Evolutionary conservation across 1,140 invertebrate species (phyloP), one percentile per base, ranked within the genome.

Genomic region (Drosophila erecta): DNA sequence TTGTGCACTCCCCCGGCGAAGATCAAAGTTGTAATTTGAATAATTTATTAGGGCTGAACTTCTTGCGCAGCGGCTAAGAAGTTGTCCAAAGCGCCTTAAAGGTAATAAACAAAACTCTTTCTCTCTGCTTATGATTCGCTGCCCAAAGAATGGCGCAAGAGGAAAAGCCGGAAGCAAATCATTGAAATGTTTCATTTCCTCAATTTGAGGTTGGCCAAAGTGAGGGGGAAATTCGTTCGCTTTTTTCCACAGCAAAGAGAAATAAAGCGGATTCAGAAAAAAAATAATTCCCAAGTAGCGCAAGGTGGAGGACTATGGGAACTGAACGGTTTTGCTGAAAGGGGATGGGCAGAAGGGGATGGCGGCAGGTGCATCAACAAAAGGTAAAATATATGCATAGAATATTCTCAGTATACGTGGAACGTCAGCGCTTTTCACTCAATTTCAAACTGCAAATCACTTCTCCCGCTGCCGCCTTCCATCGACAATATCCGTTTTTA

Each of bases 171-270:
- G 84, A 87, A 84, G 76, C 77, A 64, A 89, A 84, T 84, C 84
- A 87, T 89, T 87, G 72, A 87, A 87, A 89, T 84, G 67, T 77
- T 77, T 79, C 84, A 89, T 89, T 87, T 87, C 84, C 84, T 87
- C 78, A 79, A 81, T 79, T 83, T 71, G 76, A 51, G 72, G 76
- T 62, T 37, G 76, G 47, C 41, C 40, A 41, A 47, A 53, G 58
- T 38, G 35, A 50, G 61, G 47, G 35, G 40, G 41, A 20, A 67
- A 49, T 55, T 50, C 62, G 41, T 76, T 67, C 71, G 74, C 55
- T 40, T 54, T 50, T 79, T 67, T 71, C 78, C 17, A 24, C n/a
- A 20, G 37, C 49, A 62, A 75, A 60, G 35, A 53, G 49, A 61
- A 67, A 24, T 38, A 64, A 76, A 75, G 74, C 51, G 51, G 51